These are phyloP conservation scores for Cepaea nemoralis DNA, from an alignment of 1,140 invertebrate species.

Conservation along the genomic window DNA sequence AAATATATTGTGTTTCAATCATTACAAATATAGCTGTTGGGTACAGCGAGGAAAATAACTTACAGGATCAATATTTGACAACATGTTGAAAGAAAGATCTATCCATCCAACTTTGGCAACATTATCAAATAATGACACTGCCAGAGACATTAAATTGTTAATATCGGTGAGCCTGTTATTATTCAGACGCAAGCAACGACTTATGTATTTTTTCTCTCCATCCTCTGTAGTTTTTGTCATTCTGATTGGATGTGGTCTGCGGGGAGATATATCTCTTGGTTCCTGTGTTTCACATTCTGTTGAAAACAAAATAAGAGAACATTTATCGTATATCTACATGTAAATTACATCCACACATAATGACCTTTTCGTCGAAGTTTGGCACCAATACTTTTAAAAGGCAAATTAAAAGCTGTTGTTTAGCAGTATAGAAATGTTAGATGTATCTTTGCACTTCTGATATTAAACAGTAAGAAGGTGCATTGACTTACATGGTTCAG, in stretches of 20 bases:
- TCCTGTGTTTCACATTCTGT: constrained; percentile 56
- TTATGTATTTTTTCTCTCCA: constrained; percentile 48
- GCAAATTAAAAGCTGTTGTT: too few relatives aligned
- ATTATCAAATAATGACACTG: constrained; percentile 48
- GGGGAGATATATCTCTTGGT: constrained; percentile 43
- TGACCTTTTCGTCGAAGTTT: too few relatives aligned
- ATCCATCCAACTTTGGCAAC: constrained; percentile 58
- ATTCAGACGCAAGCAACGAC: constrained; percentile 57
- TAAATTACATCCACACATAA: too few relatives aligned
- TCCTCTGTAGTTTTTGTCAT: constrained; percentile 17
- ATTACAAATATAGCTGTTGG: neutral
- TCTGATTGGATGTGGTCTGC: constrained; percentile 36
- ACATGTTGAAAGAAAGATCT: constrained; percentile 36
- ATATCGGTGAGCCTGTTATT: constrained; percentile 61
- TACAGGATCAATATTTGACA: constrained; percentile 39
- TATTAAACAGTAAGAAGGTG: too few relatives aligned
- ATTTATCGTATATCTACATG: too few relatives aligned
- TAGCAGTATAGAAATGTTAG: too few relatives aligned
- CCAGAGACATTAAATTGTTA: constrained; percentile 45
- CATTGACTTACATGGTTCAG: too few relatives aligned
- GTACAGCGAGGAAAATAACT: constrained; percentile 33
- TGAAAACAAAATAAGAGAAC: too few relatives aligned
- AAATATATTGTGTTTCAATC: neutral
- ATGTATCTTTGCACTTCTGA: too few relatives aligned
- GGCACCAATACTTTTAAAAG: too few relatives aligned